phyloP scores from a whole-genome alignment of 2,113 vertebrate genomes.

The Macquaria australasica region DNA sequence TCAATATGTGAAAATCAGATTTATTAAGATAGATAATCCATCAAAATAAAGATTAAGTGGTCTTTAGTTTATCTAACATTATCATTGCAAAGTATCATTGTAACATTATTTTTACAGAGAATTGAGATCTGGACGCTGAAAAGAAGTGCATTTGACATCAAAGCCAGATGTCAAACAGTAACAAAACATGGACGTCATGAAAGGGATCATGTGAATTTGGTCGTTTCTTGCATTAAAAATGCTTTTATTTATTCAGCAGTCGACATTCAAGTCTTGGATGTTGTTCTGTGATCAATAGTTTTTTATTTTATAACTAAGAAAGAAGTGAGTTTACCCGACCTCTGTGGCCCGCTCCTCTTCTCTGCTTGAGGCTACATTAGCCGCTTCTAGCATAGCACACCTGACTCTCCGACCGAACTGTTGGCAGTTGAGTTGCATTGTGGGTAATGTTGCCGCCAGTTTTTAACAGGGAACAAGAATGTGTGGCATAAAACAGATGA shows the following conservation, averaged over 20 bases:
- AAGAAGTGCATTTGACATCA: background rate
- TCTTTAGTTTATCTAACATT: background rate
- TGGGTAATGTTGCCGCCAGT: background rate
- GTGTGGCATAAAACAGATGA: too few species aligned
- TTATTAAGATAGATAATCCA: background rate
- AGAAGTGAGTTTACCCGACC: background rate
- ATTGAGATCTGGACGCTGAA: background rate
- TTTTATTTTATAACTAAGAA: background rate
- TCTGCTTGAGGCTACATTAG: background rate
- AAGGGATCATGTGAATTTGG: background rate
- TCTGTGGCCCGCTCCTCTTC: background rate
- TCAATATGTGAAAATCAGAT: background rate
- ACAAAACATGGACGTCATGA: background rate
- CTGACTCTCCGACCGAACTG: background rate
- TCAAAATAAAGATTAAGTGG: background rate
- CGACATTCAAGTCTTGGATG: background rate
- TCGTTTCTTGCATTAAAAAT: background rate
- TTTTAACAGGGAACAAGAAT: background rate
- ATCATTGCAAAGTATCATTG: background rate
- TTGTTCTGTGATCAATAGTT: background rate
- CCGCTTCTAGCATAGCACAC: too few species aligned
- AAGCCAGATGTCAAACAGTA: constrained; percentile 3
- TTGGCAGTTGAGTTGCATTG: background rate
- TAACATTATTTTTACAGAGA: background rate
- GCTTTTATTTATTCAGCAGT: background rate